Base-by-base conservation (phyloP, 2,113 vertebrate species). In the Caracal caracal region DNA sequence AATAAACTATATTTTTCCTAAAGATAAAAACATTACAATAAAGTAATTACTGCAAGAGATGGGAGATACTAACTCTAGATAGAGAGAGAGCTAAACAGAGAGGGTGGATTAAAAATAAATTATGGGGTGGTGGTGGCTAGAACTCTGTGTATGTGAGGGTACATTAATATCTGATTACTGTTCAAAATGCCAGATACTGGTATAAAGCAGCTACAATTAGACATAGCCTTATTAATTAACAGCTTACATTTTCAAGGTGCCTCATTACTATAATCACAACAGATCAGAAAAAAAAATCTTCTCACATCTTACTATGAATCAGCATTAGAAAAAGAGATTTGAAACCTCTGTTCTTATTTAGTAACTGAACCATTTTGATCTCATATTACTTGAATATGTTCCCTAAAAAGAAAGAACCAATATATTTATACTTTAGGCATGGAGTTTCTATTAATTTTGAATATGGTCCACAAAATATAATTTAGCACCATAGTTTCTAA, bases 211-310 rank as follows among this genome's bases (percentile, higher is more conserved):
- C 88, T 80, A 86, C 88, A 94, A 96, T 97, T 96, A 95, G 73
- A 91, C 16, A 33, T 28, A 84, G 35, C 49, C 68, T 93, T 96
- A 95, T 96, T 97, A 98, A 96, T 96, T 96, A 96, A 91, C 78
- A 97, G 88, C 75, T 97, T 97, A 83, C 26, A 96, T 96, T 95
- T 93, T 97, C 94, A 95, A 96, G 89, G 85, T 95, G 51, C 53
- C 93, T 96, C 82, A 97, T 98, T 97, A 97, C 78, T 94, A 66
- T 93, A 96, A 94, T 98, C 96, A 93, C 79, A 95, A 97, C 80
- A 96, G 68, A 96, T 43, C 40, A 96, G 81, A 24, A 63, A 51
- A 93, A 35, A 78, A 56, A 59, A 43, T 35, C 47, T 53, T 86
- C 75, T 87, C 82, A 92, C 70, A 90, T 93, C 61, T 96, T 82